Evolutionary conservation across 2,888 invertebrate species (phyloP).

Genomic region (Schizotus pectinicornis): DNA sequence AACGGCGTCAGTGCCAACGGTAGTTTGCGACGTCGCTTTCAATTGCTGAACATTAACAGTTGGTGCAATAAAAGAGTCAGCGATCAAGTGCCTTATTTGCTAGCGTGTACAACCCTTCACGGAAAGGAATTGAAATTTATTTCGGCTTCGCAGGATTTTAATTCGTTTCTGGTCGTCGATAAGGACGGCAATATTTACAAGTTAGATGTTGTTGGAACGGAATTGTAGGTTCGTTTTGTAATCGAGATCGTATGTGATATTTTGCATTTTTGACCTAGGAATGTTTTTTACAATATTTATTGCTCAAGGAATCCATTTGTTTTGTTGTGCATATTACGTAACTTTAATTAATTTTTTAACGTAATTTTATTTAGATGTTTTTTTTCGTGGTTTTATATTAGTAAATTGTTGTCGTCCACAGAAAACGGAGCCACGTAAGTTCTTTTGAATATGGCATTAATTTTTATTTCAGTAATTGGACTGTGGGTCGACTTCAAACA

Average conservation of each 20-base stretch:
- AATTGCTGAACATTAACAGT: constrained; percentile 22
- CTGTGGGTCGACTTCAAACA: too few species aligned
- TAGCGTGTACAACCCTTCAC: constrained; percentile 54
- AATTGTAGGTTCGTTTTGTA: background rate
- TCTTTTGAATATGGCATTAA: too few species aligned
- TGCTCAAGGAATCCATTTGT: background rate
- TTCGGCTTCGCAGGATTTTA: constrained; percentile 58
- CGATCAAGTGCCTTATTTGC: constrained; percentile 47
- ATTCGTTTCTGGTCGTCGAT: constrained; percentile 67
- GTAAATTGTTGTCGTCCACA: constrained; percentile 6
- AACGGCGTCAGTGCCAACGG: constrained; percentile 1
- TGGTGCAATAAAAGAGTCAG: constrained; percentile 42
- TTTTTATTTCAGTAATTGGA: too few species aligned
- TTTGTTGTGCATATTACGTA: background rate
- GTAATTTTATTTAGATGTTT: constrained; percentile 8
- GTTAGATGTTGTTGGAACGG: constrained; percentile 59
- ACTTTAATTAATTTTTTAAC: background rate
- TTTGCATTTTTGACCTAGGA: background rate
- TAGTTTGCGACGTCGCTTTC: background rate
- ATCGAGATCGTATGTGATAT: constrained; percentile 12
- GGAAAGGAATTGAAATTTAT: constrained; percentile 52
- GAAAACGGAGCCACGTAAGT: too few species aligned
- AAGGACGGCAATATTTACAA: constrained; percentile 66
- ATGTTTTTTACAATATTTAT: background rate
- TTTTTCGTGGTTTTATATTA: too few species aligned